Base-by-base conservation (phyloP, 2,797 vertebrate genomes). In the Rhadinocentrus ornatus region DNA sequence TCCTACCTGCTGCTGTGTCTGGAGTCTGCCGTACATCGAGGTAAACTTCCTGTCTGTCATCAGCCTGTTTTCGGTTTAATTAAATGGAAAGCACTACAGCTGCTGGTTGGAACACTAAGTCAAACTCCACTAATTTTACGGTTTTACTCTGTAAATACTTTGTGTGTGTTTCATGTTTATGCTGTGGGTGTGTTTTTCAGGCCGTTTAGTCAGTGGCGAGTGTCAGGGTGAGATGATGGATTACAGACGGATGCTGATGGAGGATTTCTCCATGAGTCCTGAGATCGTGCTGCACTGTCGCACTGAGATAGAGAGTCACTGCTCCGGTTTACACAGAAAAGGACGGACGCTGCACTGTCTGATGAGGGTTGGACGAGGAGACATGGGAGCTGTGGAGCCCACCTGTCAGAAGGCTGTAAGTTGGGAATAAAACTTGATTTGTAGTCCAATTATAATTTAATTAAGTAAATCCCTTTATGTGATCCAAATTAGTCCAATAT, bases 201-300 rank as follows among this genome's bases (percentile, higher is more conserved):
- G 97, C 31, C 96, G 97, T 0, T 93, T 95, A 13, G 96, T 99
- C 63, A 97, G 94, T 62, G 98, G 97, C 0, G 97, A 99, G 87
- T 99, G 97, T 91, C 98, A 99, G 92, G 97, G 97, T 0, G 98
- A 99, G 84, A 99, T 99, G 97, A 78, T 99, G 90, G 98, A 99
- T 87, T 99, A 99, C 91, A 88, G 97, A 13, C 94, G 97, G 78
- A 99, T 99, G 97, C 91, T 99, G 83, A 99, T 99, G 97, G 98
- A 99, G 71, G 98, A 99, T 85, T 99, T 96, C 89, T 99, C 98
- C 0, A 91, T 99, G 86, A 99, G 97, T 82, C 98, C 98, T 0
- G 98, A 99, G 82, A 99, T 99, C 62, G 97, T 99, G 88, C 94
- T 99, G 37, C 96, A 97, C 80, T 99, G 98, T 83, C 96, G 97